These are phyloP conservation scores for Agrotis segetum DNA, from an alignment of 2,888 invertebrate genomes.

Conservation along the genomic window DNA sequence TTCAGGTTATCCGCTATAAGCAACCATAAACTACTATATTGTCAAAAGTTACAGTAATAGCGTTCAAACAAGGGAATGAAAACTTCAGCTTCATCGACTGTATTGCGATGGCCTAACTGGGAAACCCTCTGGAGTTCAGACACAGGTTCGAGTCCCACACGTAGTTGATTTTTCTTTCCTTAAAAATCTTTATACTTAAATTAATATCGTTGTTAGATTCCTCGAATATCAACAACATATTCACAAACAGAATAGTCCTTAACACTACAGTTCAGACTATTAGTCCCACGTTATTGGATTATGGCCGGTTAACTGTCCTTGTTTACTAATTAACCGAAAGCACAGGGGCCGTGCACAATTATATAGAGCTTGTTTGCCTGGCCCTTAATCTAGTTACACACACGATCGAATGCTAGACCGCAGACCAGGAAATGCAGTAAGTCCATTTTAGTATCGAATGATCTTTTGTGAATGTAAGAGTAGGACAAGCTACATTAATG, in stretches of 20 bases:
- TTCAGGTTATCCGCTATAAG: too few species aligned
- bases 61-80: too few species aligned
- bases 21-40: too few species aligned
- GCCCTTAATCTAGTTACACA: constrained; percentile 66
- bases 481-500: not conserved
- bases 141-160: too few species aligned
- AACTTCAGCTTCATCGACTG: too few species aligned
- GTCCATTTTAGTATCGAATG: not conserved
- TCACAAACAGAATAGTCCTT: constrained; percentile 15
- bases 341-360: constrained; percentile 58
- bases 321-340: constrained; percentile 63
- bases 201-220: not conserved
- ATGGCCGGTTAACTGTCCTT: constrained; percentile 51
- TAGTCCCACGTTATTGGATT: constrained; percentile 54
- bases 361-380: constrained; percentile 61
- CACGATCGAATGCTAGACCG: constrained; percentile 53
- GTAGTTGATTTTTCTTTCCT: too few species aligned
- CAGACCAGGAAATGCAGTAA: constrained; percentile 22
- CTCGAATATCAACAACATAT: not conserved
- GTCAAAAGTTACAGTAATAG: too few species aligned
- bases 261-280: constrained; percentile 39
- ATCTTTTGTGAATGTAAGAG: not conserved
- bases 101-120: too few species aligned
- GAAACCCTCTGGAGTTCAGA: too few species aligned
- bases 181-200: too few species aligned